Base-by-base conservation (phyloP, 2,113 vertebrate species). In the Elachura formosa region DNA sequence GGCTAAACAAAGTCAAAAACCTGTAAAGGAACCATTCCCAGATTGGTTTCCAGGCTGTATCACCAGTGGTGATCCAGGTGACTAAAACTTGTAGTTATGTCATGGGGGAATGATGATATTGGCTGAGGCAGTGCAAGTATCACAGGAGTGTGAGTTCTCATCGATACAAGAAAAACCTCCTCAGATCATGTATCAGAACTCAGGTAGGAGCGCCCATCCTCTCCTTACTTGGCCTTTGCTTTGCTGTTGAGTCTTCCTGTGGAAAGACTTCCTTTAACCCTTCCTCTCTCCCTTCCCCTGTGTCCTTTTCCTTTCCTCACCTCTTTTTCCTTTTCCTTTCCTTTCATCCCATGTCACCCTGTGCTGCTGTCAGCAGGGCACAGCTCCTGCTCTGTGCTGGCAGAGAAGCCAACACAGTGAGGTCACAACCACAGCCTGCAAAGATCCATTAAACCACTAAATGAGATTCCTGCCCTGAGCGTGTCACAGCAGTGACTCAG, bases 1-100 rank as follows among this genome's bases (percentile, higher is more conserved):
- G 64, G 45, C 64, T 68, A 64, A 93, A 84, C 26, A 49, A 66
- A 59, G 40, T 23, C 33, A 45, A 28, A 40, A 81, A 28, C 15
- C 43, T 67, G 5, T 67, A 28, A 25, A 51, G 61, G 59, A 81
- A 18, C 29, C 25, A 40, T 45, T n/a, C 6, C 24, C 28, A 23
- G 31, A 36, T 3, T 61, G 48, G 40, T 82, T 82, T 54, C 24
- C n/a, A 46, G 40, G 54, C 12, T 34, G 40, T 17, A 22, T 82
- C 40, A 61, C 49, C 45, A 5, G 0, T 5, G 34, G 43, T 28
- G 72, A 41, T 61, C 52, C n/a, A 45, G 75, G 41, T 55, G 56
- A 38, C 28, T 34, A 29, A 58, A 49, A 43, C 34, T 56, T 31
- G 46, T 2, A 2, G 2, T 54, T 12, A 0, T 7, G 5, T 16